Evolutionary conservation across 2,113 vertebrate genomes (phyloP).

Genomic region (Ardeotis arabs): DNA sequence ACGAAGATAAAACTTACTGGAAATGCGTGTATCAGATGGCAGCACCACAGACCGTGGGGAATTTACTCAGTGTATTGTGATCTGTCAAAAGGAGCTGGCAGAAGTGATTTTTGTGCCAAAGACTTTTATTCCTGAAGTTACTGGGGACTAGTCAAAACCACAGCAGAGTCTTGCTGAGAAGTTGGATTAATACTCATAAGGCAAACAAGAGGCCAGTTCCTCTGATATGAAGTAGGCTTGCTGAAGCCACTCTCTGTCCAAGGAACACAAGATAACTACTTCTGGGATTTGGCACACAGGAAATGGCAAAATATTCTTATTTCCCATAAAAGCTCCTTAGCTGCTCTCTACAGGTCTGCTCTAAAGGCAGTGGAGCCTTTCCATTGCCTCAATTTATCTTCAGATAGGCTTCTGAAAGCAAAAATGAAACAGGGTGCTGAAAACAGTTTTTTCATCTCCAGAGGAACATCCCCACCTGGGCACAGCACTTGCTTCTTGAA

Average conservation of each 20-base stretch:
- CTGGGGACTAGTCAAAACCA: not conserved
- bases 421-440: not conserved
- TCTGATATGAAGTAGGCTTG: not conserved
- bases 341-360: not conserved
- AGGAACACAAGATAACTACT: not conserved
- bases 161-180: slow-evolving; percentile 1
- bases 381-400: accelerated
- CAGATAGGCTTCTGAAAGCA: not conserved
- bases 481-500: not conserved
- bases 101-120: not conserved
- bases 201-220: not conserved
- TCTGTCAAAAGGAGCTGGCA: not conserved
- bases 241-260: not conserved
- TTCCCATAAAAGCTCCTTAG: not conserved
- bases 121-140: not conserved
- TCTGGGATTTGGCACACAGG: not conserved
- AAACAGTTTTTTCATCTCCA: not conserved
- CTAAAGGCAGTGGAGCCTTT: not conserved
- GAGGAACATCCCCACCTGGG: not conserved
- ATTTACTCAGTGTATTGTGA: not conserved
- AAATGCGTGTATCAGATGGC: accelerated
- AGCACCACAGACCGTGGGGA: not conserved
- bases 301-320: accelerated
- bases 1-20: not conserved
- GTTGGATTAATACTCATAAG: not conserved